Base-by-base conservation (phyloP, 2,888 invertebrate genomes). In the Lycophotia porphyrea region DNA sequence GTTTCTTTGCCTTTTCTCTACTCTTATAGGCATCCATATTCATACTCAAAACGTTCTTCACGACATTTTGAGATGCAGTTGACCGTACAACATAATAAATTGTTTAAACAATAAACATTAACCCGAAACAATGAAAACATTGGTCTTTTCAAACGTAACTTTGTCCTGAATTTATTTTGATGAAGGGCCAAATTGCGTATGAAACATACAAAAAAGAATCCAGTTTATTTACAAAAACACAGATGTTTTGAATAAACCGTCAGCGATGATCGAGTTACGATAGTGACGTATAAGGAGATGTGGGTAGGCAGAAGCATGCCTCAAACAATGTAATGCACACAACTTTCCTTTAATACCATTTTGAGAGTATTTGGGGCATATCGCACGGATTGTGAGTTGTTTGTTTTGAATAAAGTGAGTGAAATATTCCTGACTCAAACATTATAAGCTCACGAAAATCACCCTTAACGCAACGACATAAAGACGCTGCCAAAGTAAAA, bases 331-430 rank as follows among this genome's bases (percentile, higher is more conserved):
- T 66, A 44, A 55, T 67, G 47, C 9, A 15, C 68, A 42, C 31
- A 72, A 55, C 82, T 82, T 85, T 82, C 82, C 13, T 76, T 72
- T 70, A 75, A 34, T 60, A 72, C 82, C 82, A 81, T 82, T 85
- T 81, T 72, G 18, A 85, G 85, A 76, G 34, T 34, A 84, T 81
- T 85, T 76, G 60, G 76, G 82, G 27, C 82, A 85, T 70, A 52
- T 39, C 61, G 34, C 71, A 55, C 47, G 31, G 55, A 52, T 34
- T 49, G 8, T 64, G 58, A 69, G 24, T 55, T 71, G 44, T 39
- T 31, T 49, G 36, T 75, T 75, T 52, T 81, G 0, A 49, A 44
- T 65, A 58, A 80, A 77, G 15, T 24, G 9, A 31, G n/a, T 27
- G n/a, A 52, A 76, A 78, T 66, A 81, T 65, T n/a, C 24, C 24